These are phyloP conservation scores for Hylia prasina DNA, from an alignment of 2,113 vertebrate genomes.

Conservation along the genomic window DNA sequence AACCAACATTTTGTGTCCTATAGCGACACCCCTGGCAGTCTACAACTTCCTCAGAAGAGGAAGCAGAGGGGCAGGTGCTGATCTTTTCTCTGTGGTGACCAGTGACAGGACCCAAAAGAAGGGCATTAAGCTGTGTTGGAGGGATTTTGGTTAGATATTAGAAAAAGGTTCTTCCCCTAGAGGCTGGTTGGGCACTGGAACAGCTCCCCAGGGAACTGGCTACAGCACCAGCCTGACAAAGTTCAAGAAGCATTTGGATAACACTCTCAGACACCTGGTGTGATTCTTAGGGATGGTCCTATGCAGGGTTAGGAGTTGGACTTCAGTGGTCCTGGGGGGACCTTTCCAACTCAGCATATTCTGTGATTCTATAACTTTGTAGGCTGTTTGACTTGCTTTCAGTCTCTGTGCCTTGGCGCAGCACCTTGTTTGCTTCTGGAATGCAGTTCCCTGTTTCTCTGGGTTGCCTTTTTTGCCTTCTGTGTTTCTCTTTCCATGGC, in stretches of 20 bases:
- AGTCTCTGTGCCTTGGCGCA: background rate
- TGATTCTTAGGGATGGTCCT: background rate
- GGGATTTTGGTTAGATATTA: rapidly evolving
- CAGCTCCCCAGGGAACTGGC: background rate
- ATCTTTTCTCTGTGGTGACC: background rate
- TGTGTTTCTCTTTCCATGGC: background rate
- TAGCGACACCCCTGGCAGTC: too few species aligned
- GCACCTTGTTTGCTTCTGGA: background rate
- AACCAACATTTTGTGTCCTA: too few species aligned
- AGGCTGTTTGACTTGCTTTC: background rate
- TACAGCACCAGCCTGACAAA: background rate
- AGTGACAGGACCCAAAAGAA: background rate
- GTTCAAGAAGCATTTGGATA: background rate
- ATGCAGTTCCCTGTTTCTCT: background rate
- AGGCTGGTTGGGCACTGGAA: background rate
- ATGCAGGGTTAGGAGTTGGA: background rate
- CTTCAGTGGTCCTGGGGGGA: background rate
- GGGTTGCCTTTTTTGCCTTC: background rate
- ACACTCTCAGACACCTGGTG: background rate
- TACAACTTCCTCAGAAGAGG: background rate
- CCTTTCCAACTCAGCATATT: background rate
- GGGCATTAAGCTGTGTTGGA: background rate
- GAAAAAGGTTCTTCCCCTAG: background rate
- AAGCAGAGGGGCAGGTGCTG: background rate
- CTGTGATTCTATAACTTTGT: background rate